Base-by-base conservation (phyloP, 2,888 invertebrate genomes). In the Spatulosminthurus flaviceps region DNA sequence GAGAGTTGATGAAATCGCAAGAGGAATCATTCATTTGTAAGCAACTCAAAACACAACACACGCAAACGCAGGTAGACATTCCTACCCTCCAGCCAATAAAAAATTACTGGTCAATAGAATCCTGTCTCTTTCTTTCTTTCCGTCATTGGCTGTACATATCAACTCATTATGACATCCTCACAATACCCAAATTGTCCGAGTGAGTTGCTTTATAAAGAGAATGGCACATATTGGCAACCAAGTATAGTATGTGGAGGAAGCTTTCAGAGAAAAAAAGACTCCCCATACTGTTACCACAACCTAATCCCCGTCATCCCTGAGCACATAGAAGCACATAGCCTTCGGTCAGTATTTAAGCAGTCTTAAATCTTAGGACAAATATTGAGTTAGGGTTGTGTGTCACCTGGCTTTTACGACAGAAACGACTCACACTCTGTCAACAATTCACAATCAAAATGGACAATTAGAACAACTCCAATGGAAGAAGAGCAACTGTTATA, bases 321-420 rank as follows among this genome's bases (percentile, higher is more conserved):
- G 51, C 16, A n/a, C n/a, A 51, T 51, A 51, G 1, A 51, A 51
- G 2, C 51, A 5, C 16, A 51, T 75, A 64, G 75, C 75, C 64
- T 28, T 61, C 24, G 75, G 75, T 75, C 75, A 75, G 75, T 19
- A 51, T 51, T 51, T 51, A 64, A 75, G 64, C 24, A 73, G 73
- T 16, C 41, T 51, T 75, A 75, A 84, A 83, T 83, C 84, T 83
- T 82, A 79, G 28, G 60, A 80, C 79, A 82, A 84, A 84, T 84
- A 84, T 84, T 84, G 81, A 79, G 66, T 80, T 76, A 83, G 83
- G 82, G 79, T 84, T 81, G 80, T 79, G 79, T 84, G 83, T 84
- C 84, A 84, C 84, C 81, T 81, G 81, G 81, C 82, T 80, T 79
- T 74, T 75, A 78, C 72, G 75, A 75, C 75, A 71, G 64, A 78